Base-by-base conservation (phyloP, 1,140 invertebrate genomes). In the Samia ricini region DNA sequence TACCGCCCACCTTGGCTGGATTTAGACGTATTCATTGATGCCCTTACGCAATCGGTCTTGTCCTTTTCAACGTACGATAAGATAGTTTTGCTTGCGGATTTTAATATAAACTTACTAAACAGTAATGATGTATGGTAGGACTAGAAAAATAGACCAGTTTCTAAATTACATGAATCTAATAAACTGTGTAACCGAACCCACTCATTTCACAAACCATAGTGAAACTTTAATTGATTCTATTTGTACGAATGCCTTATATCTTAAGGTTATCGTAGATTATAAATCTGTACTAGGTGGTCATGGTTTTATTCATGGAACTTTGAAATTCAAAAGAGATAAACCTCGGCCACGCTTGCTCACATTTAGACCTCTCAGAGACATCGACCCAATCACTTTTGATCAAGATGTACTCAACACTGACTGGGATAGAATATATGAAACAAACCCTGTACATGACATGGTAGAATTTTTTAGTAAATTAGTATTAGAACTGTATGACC, bases 61-160 rank as follows among this genome's bases (percentile, higher is more conserved):
- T 23, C 24, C 0, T 56, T 72, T 49, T 49, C 63, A 20, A 24
- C 51, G 2, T 68, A 65, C 57, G 57, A 66, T 42, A 57, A 63
- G 23, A 62, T 60, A n/a, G 70, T 61, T 52, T 2, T 76, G 0
- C 21, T 72, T 2, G 64, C 61, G 1, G 76, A 78, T 36, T 63
- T 73, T 48, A 78, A 78, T 67, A 60, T 76, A 15, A 64, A 76
- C 10, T 3, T 50, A 12, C 23, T 61, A 7, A 51, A 61, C 23
- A 21, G 10, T 21, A 18, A 48, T 23, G 36, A n/a, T n/a, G n/a
- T n/a, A 10, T 19, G 5, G 19, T 10, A 61, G 42, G 21, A 19
- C 21, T 2, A 54, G 42, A 42, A 72, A 26, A 5, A 24, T 26
- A 3, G 20, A 12, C 0, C 33, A 49, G n/a, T 64, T 64, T 29